Conservation (phyloP, 1,140 invertebrate species). For the Helicorthomorpha holstii region DNA sequence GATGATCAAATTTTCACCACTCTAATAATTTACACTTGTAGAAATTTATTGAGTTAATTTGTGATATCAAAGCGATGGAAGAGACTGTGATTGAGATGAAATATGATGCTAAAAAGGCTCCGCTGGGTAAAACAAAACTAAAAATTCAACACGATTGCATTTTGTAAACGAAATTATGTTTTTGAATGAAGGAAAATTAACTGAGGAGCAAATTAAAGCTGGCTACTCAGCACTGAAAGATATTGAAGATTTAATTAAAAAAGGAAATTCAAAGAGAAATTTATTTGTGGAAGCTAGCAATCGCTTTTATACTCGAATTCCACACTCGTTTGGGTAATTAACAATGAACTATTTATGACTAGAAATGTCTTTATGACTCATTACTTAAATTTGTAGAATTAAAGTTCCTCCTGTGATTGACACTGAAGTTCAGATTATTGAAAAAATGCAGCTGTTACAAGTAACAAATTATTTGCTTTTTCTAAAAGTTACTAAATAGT, state of each 20-base stretch:
- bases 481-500: not conserved
- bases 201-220: constrained; percentile 33
- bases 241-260: constrained; percentile 25
- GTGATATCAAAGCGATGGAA: constrained; percentile 37
- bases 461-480: not conserved
- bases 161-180: not conserved
- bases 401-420: constrained; percentile 20
- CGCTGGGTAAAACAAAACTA: constrained; percentile 15
- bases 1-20: too few relatives aligned
- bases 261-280: constrained; percentile 5
- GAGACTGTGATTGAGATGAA: constrained; percentile 32
- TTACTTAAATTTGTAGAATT: constrained; percentile 17
- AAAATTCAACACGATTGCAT: not conserved
- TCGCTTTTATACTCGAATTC: constrained; percentile 39
- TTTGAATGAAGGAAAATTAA: constrained; percentile 30
- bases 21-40: constrained; percentile 21
- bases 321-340: constrained; percentile 38
- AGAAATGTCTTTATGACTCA: too few relatives aligned
- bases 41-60: constrained; percentile 34
- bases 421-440: constrained; percentile 15
- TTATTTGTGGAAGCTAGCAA: constrained; percentile 28
- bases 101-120: constrained; percentile 22
- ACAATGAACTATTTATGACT: too few relatives aligned
- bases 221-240: constrained; percentile 35
- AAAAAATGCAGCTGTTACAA: constrained; percentile 36